phyloP scores from a whole-genome alignment of 2,797 vertebrate genomes.

The Malacoraja senta region DNA sequence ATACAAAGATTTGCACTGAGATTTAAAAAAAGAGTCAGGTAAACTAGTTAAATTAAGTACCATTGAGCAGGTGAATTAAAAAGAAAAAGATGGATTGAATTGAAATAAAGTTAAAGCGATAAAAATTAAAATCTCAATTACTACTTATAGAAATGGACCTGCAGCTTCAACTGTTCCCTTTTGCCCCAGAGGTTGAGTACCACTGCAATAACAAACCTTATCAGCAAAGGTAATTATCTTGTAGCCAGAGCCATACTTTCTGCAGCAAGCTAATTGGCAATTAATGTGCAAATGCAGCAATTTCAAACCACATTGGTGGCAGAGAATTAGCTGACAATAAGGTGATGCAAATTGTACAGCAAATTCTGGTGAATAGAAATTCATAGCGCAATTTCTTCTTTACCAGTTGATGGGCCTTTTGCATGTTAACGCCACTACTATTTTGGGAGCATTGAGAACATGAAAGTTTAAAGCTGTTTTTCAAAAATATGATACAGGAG shows the following conservation, averaged over 20 bases:
- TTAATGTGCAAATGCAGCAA: neutral
- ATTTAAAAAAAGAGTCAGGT: neutral
- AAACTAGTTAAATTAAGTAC: neutral
- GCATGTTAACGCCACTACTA: neutral
- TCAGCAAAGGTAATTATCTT: neutral
- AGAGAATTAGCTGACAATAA: neutral
- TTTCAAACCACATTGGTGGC: neutral
- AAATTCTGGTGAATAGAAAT: neutral
- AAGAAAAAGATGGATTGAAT: neutral
- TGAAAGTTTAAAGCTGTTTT: neutral
- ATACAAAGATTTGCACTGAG: neutral
- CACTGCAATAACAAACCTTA: neutral
- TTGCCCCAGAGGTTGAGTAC: neutral
- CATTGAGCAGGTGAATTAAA: neutral
- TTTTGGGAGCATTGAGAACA: neutral
- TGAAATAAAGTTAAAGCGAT: neutral
- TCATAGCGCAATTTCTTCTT: neutral
- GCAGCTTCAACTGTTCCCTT: conserved; percentile 1
- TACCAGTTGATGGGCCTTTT: neutral
- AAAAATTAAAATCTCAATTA: neutral
- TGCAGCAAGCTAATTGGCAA: neutral
- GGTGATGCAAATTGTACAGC: neutral
- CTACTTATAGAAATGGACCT: neutral
- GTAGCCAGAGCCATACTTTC: neutral
- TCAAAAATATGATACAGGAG: too few relatives aligned